Evolutionary conservation across 2,888 invertebrate genomes (phyloP).

Genomic region (Athalia rosae): DNA sequence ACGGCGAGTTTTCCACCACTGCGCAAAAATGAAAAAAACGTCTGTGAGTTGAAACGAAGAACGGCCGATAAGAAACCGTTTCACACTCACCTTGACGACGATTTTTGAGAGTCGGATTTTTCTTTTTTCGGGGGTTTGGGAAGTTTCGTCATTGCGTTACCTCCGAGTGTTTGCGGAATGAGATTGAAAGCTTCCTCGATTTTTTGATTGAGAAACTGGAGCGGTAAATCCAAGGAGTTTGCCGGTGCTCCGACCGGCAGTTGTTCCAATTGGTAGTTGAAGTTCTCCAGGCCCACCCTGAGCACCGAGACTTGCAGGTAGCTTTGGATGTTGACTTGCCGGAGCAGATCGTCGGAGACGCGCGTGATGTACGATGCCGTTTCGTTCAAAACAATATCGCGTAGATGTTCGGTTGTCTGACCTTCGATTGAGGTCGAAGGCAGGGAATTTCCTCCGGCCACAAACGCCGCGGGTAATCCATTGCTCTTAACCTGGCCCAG

Average conservation of each 20-base stretch:
- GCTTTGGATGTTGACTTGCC: constrained; percentile 12
- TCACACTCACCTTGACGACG: constrained; percentile 6
- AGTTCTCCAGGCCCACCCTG: background rate
- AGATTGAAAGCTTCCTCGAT: constrained; percentile 17
- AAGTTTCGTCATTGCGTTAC: constrained; percentile 12
- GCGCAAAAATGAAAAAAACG: background rate
- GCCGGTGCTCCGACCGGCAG: constrained; percentile 18
- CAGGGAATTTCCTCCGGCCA: constrained; percentile 30
- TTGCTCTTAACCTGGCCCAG: constrained; percentile 17
- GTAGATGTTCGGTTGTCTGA: constrained; percentile 21
- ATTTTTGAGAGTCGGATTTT: background rate
- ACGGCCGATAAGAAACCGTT: background rate
- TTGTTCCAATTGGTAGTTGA: constrained; percentile 7
- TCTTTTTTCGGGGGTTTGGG: background rate
- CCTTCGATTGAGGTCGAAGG: constrained; percentile 20
- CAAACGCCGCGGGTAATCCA: constrained; percentile 9
- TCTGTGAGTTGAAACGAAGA: too few species aligned
- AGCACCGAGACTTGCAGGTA: constrained; percentile 10
- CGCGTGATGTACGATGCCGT: constrained; percentile 7
- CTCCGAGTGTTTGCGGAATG: constrained; percentile 24
- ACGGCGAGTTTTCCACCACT: background rate
- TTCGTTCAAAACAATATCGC: constrained; percentile 30
- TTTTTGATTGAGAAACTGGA: constrained; percentile 12
- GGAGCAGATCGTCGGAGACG: constrained; percentile 11
- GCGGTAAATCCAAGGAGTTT: constrained; percentile 17